Base-by-base conservation (phyloP, 2,113 vertebrate species). In the Campylorhamphus procurvoides region DNA sequence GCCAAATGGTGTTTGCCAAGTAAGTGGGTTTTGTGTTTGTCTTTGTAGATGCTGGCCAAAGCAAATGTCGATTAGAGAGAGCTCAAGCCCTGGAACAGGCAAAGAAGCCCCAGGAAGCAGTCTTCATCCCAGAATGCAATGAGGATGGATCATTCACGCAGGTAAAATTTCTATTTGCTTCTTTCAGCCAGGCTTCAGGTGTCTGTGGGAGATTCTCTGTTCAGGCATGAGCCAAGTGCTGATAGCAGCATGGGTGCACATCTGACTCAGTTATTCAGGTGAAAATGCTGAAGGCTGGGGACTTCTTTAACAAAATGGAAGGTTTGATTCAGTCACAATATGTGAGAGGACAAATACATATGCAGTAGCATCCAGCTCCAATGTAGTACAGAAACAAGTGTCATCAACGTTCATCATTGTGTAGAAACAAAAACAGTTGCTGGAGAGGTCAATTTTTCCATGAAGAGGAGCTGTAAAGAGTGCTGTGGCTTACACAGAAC, bases 71-170 rank as follows among this genome's bases (percentile, higher is more conserved):
- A 25, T 85, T 98, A 90, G 99, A 99, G 94, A 98, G 99, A 95
- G 97, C 97, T 93, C 99, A 99, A 97, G 99, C 99, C 9, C 87
- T 99, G 95, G 99, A 99, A 90, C 99, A 98, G 74, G 99, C 98
- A 82, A 98, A 99, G 96, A 98, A 98, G 88, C 99, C 99, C 15
- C 99, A 99, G 97, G 99, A 99, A 97, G 98, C 99, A 56, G 99
- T 99, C 89, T 99, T 99, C 91, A 98, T 99, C 97, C 99, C 99
- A 7, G 99, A 99, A 94, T 99, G 99, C 97, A 98, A 98, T 7
- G 99, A 99, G 79, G 99, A 99, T 27, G 99, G 99, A 78, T 99
- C 99, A 14, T 99, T 99, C 69, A 98, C 99, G 10, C 99, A 99
- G 99, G 99, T 99, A 90, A 95, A 98, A 76, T 4, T 73, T 88